Evolutionary conservation across 2,888 invertebrate genomes (phyloP).

Genomic region (Metallyticus violacea): DNA sequence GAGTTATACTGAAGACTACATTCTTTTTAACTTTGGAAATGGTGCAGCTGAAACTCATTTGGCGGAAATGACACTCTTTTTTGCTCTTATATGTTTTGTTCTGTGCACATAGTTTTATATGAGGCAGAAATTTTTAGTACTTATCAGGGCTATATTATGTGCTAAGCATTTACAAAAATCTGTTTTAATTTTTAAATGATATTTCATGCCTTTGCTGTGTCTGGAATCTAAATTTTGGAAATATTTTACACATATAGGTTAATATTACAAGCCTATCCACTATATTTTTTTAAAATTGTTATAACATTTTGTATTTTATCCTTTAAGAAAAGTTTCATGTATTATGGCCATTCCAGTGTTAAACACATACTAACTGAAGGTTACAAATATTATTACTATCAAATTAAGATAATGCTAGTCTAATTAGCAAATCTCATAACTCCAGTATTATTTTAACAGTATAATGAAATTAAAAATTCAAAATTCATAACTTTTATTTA

Average conservation of each 20-base stretch:
- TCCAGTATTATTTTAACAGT: too few species aligned
- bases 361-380: too few species aligned
- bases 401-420: too few species aligned
- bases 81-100: not conserved
- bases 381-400: too few species aligned
- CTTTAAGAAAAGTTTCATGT: too few species aligned
- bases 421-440: too few species aligned
- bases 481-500: too few species aligned
- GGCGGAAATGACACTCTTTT: not conserved
- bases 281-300: not conserved
- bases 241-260: not conserved
- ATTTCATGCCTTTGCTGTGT: not conserved
- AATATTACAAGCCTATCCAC: not conserved
- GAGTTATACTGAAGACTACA: constrained; percentile 65
- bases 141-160: not conserved
- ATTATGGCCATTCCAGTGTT: too few species aligned
- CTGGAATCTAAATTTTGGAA: not conserved
- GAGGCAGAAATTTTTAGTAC: not conserved
- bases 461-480: too few species aligned
- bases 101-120: not conserved
- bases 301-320: not conserved
- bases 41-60: not conserved
- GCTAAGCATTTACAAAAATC: not conserved
- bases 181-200: not conserved
- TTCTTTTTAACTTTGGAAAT: constrained; percentile 62